Evolutionary conservation across 2,888 invertebrate genomes (phyloP), one percentile per base, ranked within the genome.

Genomic region (Idaea dimidiata): DNA sequence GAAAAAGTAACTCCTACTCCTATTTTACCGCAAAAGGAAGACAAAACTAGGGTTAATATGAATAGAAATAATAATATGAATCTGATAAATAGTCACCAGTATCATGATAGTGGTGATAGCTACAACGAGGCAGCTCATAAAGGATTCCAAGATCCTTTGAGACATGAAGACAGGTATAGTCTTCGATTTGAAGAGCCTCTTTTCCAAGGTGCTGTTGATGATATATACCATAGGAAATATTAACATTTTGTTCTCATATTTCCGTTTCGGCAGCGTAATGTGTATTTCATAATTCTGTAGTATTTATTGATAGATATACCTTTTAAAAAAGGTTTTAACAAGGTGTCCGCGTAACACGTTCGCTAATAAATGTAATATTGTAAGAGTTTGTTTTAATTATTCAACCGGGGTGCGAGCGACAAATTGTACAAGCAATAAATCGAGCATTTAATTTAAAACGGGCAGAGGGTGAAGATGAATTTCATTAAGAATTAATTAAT

Each of bases 401-500:
- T 76, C 72, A 69, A 74, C 72, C 78, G 79, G 79, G 78, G 75
- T 74, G 77, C 79, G 78, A 80, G 84, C 89, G 91, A 91, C 91
- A 91, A 91, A 91, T 91, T 91, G 90, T 88, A 85, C 89, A 78
- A 85, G 90, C 80, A 88, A 92, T 91, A 92, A 92, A 92, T 92
- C 88, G 87, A 82, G 79, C 84, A 78, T 88, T 90, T 86, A 91
- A 91, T 88, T 92, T 91, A 91, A 91, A 91, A 87, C 88, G 82
- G 82, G 83, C 69, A 77, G 87, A 86, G 91, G 91, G 92, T 86
- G 91, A 90, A 92, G 92, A 92, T 91, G 91, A 91, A 92, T 92
- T 92, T 91, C 92, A 92, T 91, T 92, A 91, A 92, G 92, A 91
- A 91, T 91, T 92, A 92, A 92, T 92, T 92, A 92, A 92, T 92